Base-by-base conservation (phyloP, 2,888 invertebrate genomes). In the Leptinotarsa juncta region DNA sequence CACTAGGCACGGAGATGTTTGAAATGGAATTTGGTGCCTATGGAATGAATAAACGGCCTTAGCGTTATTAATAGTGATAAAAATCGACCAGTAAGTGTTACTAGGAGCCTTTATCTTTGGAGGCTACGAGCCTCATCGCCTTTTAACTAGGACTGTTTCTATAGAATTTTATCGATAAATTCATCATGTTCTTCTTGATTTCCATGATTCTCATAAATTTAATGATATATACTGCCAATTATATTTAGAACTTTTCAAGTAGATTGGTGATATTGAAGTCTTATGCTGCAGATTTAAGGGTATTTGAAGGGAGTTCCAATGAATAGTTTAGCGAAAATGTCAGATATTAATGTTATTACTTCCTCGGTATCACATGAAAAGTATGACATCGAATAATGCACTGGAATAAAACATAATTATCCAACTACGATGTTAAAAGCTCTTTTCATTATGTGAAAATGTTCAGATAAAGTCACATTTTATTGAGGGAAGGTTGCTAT, bases 211-310 rank as follows among this genome's bases (percentile, higher is more conserved):
- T 74, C 76, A 76, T 74, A 74, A 69, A 76, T 77, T 75, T 77
- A 81, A 82, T 83, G 85, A 86, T 85, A 85, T 85, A 85, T 86
- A 87, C 87, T 87, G 87, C 87, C 87, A 87, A 87, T 86, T 86
- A 86, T 80, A 83, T 81, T 81, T 83, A 83, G 82, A 83, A 80
- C 76, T 82, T 84, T 77, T 84, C 81, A 83, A 86, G 87, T 88
- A 87, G 87, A 87, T 85, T 87, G 87, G 88, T 88, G 88, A 88
- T 88, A 88, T 84, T 85, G 84, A 88, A 88, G 88, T 88, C 88
- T 88, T 88, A 88, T 88, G 88, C 88, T 82, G 83, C 82, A 82
- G 76, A 80, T 83, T 77, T 77, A 83, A 68, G 84, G 80, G 75
- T 75, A 10, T 79, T 76, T 77, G 70, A 79, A 73, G 77, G 77